Percentiles rank a stretch among this genome's conserved stretches.
These are phyloP conservation scores for Thamnaconus septentrionalis DNA, from an alignment of 2,113 vertebrate species.

Conservation along the genomic window DNA sequence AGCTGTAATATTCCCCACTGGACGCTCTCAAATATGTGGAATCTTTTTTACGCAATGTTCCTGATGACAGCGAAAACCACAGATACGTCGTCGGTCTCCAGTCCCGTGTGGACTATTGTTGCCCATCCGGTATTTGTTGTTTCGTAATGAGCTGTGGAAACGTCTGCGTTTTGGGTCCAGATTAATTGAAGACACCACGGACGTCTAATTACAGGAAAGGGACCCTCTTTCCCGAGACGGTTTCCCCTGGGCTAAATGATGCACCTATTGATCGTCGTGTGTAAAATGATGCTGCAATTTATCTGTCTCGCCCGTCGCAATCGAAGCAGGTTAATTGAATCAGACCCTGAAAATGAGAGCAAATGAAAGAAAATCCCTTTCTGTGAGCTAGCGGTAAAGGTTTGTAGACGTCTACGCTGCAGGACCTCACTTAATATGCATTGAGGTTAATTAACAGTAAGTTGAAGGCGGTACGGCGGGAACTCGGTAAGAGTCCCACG, in stretches of 20 bases:
- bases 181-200: constrained; percentile 62
- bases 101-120: constrained; percentile 8
- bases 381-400: constrained; percentile 34
- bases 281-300: constrained; percentile 60
- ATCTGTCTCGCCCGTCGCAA: constrained; percentile 33
- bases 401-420: constrained; percentile 20
- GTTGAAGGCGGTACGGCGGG: neutral
- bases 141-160: constrained; percentile 64
- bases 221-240: constrained; percentile 52
- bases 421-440: constrained; percentile 36
- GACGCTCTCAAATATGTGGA: constrained; percentile 20
- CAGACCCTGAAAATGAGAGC: constrained; percentile 25
- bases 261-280: constrained; percentile 59
- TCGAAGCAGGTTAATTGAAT: constrained; percentile 55
- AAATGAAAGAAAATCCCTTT: constrained; percentile 2
- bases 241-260: constrained; percentile 56
- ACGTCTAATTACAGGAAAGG: constrained; percentile 68
- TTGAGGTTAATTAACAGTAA: constrained; percentile 39
- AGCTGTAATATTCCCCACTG: constrained; percentile 7
- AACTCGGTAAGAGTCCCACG: neutral
- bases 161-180: constrained; percentile 58
- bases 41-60: constrained; percentile 26
- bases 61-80: constrained; percentile 11
- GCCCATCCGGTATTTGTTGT: constrained; percentile 38
- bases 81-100: constrained; percentile 30